These are phyloP conservation scores for Bombycilla garrulus DNA, from an alignment of 2,113 vertebrate genomes.

Conservation along the genomic window DNA sequence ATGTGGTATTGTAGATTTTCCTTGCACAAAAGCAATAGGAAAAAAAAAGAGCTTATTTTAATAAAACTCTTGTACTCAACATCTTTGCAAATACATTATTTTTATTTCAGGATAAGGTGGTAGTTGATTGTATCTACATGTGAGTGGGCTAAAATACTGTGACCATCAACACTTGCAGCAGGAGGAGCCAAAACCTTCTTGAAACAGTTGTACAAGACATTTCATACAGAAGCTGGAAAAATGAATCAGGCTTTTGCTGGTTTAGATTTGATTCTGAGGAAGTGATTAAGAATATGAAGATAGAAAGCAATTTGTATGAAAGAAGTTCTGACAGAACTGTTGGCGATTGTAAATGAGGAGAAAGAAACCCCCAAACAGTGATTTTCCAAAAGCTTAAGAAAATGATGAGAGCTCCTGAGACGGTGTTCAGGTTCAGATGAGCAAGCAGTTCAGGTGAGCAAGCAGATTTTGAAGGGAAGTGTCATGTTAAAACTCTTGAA, in stretches of 20 bases:
- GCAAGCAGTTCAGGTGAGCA: neutral
- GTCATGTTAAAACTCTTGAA: neutral
- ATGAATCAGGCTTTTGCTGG: neutral
- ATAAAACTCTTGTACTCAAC: neutral
- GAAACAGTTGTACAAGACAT: neutral
- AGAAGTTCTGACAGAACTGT: neutral
- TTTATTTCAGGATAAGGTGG: neutral
- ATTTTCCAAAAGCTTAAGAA: neutral
- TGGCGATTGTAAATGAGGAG: neutral
- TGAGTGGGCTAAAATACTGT: neutral
- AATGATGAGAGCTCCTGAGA: accelerated
- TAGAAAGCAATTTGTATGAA: neutral
- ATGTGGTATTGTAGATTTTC: neutral
- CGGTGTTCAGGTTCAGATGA: neutral
- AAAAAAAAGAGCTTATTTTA: neutral
- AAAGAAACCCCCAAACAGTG: neutral
- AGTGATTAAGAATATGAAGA: neutral
- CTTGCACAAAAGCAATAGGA: neutral
- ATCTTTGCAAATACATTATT: neutral
- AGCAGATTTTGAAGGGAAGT: neutral
- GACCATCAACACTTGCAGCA: accelerated
- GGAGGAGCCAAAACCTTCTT: neutral
- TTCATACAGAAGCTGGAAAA: neutral
- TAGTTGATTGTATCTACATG: neutral
- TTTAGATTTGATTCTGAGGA: neutral